Evolutionary conservation across 2,888 invertebrate genomes (phyloP).

Genomic region (Macrophya annulata): DNA sequence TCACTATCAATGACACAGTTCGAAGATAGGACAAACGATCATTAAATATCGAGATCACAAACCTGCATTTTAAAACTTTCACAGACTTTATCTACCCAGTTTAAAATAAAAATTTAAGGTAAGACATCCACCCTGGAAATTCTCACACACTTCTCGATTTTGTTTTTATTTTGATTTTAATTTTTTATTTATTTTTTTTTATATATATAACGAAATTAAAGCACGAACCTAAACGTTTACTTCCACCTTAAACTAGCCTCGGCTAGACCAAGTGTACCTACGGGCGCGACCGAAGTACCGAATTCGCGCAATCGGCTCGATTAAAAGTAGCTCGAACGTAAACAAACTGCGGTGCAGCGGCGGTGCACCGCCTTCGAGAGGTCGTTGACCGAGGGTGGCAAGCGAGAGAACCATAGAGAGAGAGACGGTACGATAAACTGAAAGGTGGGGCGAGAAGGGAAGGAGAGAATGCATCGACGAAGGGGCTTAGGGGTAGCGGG

Average conservation of each 20-base stretch:
- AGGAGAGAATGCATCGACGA: conserved; percentile 58
- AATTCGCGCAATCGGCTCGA: conserved; percentile 69
- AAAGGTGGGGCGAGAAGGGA: conserved; percentile 58
- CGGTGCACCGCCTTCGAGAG: conserved; percentile 72
- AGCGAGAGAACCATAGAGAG: conserved; percentile 40
- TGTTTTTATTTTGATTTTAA: too few species aligned
- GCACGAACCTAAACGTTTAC: neutral
- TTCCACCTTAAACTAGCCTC: conserved; percentile 6
- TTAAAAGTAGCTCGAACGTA: conserved; percentile 76
- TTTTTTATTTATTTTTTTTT: too few species aligned
- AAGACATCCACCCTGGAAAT: neutral
- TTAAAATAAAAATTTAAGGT: neutral
- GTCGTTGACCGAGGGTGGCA: conserved; percentile 76
- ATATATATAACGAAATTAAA: neutral
- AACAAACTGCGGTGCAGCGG: conserved; percentile 71
- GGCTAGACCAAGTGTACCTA: conserved; percentile 28
- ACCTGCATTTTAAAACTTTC: neutral
- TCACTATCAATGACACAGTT: neutral
- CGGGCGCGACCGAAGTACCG: conserved; percentile 34
- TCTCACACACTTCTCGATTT: neutral
- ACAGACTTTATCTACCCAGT: neutral
- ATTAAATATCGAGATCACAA: neutral
- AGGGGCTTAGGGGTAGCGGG: conserved; percentile 62
- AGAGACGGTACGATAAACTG: conserved; percentile 55
- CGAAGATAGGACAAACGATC: neutral